Evolutionary conservation across 2,888 invertebrate genomes (phyloP), one percentile per base, ranked within the genome.

Genomic region (Erebia epiphron): DNA sequence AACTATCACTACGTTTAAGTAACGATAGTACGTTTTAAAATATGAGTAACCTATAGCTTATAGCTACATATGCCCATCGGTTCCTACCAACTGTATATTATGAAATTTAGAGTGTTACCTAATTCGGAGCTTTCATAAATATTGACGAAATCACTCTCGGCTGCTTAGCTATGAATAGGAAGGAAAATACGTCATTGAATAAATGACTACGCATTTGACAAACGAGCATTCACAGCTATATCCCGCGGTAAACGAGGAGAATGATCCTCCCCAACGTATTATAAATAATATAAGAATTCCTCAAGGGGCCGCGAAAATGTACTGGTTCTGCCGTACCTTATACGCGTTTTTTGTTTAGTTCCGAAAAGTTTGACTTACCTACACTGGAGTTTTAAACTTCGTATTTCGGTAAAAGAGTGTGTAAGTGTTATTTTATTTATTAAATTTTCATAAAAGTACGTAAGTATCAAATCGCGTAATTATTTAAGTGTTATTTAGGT

Each of bases 161-260:
- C 75, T 76, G 74, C 73, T 75, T 80, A 78, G 76, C 74, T 77
- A 78, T 81, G 81, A 81, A 80, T 81, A 79, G 79, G 78, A 79
- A 78, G 76, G 77, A 77, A 80, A 84, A 85, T 83, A 87, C 85
- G 87, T 87, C 91, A 87, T 91, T 88, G 87, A 86, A 91, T 92
- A 92, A 90, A 92, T 91, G 91, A 90, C 89, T 89, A 88, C 88
- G 86, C 90, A 90, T 92, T 92, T 92, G 91, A 92, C 91, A 92
- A 92, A 92, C 89, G 92, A 92, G 90, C 88, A 89, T 90, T 88
- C 90, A 83, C 87, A 86, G 87, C 89, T 88, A 89, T 89, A 91
- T 91, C 87, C 89, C 87, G 84, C 86, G 86, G 89, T 90, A 88
- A 87, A 87, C 87, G 89, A 86, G 83, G 84, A 88, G 87, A 90